Percentiles rank a stretch among this genome's conserved stretches.
phyloP scores from a whole-genome alignment of 2,797 vertebrate genomes.

The Tinamus major region DNA sequence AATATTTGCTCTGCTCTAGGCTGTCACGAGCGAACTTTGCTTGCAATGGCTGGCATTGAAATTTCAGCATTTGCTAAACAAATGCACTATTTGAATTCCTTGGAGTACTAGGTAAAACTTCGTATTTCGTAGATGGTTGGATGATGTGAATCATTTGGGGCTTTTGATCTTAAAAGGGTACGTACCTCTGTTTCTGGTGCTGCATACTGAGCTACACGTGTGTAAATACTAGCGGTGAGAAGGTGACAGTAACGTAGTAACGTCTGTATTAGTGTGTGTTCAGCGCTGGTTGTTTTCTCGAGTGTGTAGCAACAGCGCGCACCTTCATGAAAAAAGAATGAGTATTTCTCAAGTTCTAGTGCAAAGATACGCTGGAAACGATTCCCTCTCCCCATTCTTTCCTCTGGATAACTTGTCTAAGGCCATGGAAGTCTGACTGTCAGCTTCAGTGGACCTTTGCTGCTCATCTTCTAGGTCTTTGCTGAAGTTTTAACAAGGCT shows the following conservation, averaged over 20 bases:
- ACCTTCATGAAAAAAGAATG: neutral
- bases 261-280: neutral
- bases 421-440: neutral
- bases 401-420: neutral
- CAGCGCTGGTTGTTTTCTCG: too few species aligned
- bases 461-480: neutral
- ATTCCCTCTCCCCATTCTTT: neutral
- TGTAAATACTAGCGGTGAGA: neutral
- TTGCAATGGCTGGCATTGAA: neutral
- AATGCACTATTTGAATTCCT: neutral
- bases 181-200: neutral
- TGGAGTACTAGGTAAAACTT: neutral
- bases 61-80: conserved; percentile 4
- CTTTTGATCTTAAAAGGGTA: neutral
- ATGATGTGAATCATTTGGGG: neutral
- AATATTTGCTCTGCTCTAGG: neutral
- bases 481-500: neutral
- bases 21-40: conserved; percentile 14
- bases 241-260: neutral
- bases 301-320: neutral
- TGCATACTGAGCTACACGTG: rapidly evolving
- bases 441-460: neutral
- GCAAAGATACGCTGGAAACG: neutral
- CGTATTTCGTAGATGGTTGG: neutral
- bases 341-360: too few species aligned